These are phyloP conservation scores for Tachina fera DNA, from an alignment of 2,888 invertebrate species.

Conservation along the genomic window DNA sequence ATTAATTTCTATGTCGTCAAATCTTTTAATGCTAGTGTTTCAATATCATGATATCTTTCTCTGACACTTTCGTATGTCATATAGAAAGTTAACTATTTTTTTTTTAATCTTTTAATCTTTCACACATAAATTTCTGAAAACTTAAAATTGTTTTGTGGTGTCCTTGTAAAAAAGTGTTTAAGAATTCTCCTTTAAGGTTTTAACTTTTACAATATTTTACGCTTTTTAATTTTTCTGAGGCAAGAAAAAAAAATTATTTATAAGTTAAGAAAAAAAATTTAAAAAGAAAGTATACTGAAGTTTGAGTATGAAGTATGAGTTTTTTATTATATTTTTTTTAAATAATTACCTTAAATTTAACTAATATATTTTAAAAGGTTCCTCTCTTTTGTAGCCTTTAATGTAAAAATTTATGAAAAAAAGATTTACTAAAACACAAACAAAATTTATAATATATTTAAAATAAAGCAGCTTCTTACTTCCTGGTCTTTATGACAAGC, in stretches of 20 bases:
- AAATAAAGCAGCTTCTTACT: too few relatives aligned
- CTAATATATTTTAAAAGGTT: too few relatives aligned
- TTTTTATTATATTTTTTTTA: too few relatives aligned
- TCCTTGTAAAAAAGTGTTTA: not conserved
- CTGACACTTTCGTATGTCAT: not conserved
- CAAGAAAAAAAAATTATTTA: too few relatives aligned
- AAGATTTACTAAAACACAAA: too few relatives aligned
- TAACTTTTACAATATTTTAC: constrained; percentile 15
- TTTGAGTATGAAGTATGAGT: too few relatives aligned
- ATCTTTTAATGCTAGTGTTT: not conserved
- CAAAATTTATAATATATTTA: too few relatives aligned
- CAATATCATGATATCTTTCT: not conserved
- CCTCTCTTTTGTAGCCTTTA: too few relatives aligned
- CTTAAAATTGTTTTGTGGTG: constrained; percentile 1
- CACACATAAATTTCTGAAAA: not conserved
- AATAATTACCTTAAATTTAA: too few relatives aligned
- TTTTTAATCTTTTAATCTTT: constrained; percentile 11
- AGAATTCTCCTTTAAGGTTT: not conserved
- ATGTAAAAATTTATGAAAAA: too few relatives aligned
- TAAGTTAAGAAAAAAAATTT: not conserved
- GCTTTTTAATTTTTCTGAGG: not conserved
- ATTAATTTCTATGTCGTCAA: not conserved
- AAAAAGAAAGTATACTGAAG: too few relatives aligned
- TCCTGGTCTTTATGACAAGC: too few relatives aligned
- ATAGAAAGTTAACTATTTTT: not conserved